Percentiles rank a stretch among this genome's conserved stretches.
These are phyloP conservation scores for Drosophila erecta DNA, from an alignment of 1,140 invertebrate species.

Conservation along the genomic window DNA sequence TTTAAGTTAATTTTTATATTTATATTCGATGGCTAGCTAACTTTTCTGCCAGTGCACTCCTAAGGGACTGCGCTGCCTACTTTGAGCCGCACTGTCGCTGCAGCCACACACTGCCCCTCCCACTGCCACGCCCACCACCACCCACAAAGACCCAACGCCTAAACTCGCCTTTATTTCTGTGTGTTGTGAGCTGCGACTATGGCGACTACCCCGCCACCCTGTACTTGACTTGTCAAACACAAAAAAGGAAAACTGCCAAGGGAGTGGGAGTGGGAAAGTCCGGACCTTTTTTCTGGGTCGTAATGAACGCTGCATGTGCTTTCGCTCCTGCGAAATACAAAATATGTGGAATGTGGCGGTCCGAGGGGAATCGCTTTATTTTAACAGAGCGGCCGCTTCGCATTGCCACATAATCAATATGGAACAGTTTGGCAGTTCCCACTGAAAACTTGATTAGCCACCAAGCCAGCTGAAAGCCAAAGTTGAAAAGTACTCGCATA, in stretches of 20 bases:
- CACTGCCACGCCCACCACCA: background rate
- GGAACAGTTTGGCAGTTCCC: background rate
- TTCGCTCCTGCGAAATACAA: slow-evolving; percentile 22
- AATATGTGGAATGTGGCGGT: slow-evolving; percentile 31
- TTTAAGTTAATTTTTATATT: too few relatives aligned
- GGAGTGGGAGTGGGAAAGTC: background rate
- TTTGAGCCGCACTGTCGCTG: slow-evolving; percentile 28
- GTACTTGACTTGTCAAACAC: slow-evolving; percentile 74
- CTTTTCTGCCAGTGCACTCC: slow-evolving; percentile 16
- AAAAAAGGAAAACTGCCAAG: slow-evolving; percentile 10
- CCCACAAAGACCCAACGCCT: slow-evolving; percentile 16
- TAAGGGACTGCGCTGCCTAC: slow-evolving; percentile 27
- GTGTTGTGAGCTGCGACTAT: background rate
- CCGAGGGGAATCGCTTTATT: slow-evolving; percentile 16
- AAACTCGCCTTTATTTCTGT: slow-evolving; percentile 42
- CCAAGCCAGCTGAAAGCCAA: background rate
- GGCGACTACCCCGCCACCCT: slow-evolving; percentile 23
- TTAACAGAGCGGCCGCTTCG: background rate
- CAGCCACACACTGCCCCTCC: slow-evolving; percentile 20
- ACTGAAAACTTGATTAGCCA: background rate
- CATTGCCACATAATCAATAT: slow-evolving; percentile 8
- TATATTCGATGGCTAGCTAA: too few relatives aligned
- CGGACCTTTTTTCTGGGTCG: slow-evolving; percentile 36
- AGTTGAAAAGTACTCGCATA: background rate
- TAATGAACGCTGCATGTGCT: slow-evolving; percentile 52